These are phyloP conservation scores for Drosophila triauraria DNA, from an alignment of 1,140 invertebrate genomes.

Conservation along the genomic window DNA sequence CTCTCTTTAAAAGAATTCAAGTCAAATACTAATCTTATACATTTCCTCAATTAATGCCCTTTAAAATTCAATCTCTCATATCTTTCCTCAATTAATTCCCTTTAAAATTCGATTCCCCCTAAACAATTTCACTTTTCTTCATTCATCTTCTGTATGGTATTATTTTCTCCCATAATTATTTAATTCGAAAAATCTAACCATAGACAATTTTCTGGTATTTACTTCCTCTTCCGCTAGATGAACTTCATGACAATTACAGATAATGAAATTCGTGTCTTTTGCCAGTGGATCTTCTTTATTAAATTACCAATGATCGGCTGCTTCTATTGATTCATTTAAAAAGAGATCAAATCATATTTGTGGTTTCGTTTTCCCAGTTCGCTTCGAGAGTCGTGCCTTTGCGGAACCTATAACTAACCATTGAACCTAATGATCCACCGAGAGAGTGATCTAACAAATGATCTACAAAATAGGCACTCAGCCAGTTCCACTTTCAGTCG, in stretches of 20 bases:
- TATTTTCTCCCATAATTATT: not conserved
- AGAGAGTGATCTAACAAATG: conserved; percentile 42
- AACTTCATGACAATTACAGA: conserved; percentile 1
- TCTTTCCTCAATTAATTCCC: accelerated
- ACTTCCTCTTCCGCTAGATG: conserved; percentile 6
- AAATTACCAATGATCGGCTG: conserved; percentile 5
- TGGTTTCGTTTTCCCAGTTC: conserved; percentile 21
- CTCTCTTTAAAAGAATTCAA: not conserved
- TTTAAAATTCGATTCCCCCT: not conserved
- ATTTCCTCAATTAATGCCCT: too few relatives aligned
- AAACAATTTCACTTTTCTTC: conserved; percentile 3
- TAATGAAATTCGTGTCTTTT: conserved; percentile 22
- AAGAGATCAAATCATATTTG: conserved; percentile 44
- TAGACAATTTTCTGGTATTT: not conserved
- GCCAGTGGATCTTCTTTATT: not conserved
- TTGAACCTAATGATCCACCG: conserved; percentile 29
- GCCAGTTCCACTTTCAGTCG: conserved; percentile 36
- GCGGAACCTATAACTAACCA: conserved; percentile 18
- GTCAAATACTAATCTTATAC: not conserved
- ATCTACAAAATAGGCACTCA: conserved; percentile 16
- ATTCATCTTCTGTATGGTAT: too few relatives aligned
- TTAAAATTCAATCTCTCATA: not conserved
- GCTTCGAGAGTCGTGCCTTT: conserved; percentile 13
- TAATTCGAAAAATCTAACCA: not conserved
- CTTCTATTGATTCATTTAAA: conserved; percentile 27